Base-by-base conservation (phyloP, 2,113 vertebrate genomes). In the Anseranas semipalmata region DNA sequence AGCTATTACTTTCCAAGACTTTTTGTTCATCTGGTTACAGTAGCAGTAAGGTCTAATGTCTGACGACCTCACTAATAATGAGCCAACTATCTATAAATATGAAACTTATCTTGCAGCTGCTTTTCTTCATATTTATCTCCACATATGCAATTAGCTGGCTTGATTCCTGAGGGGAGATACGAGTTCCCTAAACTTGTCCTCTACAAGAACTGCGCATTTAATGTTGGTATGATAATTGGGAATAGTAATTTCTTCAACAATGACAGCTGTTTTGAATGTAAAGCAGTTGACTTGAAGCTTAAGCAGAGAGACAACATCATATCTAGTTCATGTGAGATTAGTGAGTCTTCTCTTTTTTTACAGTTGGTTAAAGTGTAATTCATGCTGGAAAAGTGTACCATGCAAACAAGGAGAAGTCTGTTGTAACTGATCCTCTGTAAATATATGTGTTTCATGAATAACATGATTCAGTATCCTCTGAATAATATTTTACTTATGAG, bases 371-470 rank as follows among this genome's bases (percentile, higher is more conserved):
- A 77, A 82, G 50, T 37, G 24, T 19, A 70, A 46, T 91, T 94
- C 32, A 6, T 41, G 2, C 17, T 84, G 50, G 48, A 33, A 4
- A 58, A 63, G 22, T 73, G 48, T 80, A 41, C 65, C 45, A 0
- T 35, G 62, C 85, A 46, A 91, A 96, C 83, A 93, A 65, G 53
- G 60, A 78, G 45, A 35, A n/a, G 73, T 60, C 81, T 97, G 53
- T 95, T 93, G 80, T 94, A 85, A 58, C 77, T 73, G 68, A 62
- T 48, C 71, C 21, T 81, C 83, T 94, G 80, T 91, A 95, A 96
- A 93, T 56, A 52, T 0, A 20, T 18, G 2, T 9, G 4, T 75
- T 67, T 52, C 35, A 30, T 93, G 89, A 95, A 94, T 95, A 60
- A 83, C 25, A 1, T 52, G 77, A 35, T 96, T 97, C 91, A 96